Evolutionary conservation across 2,888 invertebrate genomes (phyloP).

Genomic region (Hyposoter dolosus): DNA sequence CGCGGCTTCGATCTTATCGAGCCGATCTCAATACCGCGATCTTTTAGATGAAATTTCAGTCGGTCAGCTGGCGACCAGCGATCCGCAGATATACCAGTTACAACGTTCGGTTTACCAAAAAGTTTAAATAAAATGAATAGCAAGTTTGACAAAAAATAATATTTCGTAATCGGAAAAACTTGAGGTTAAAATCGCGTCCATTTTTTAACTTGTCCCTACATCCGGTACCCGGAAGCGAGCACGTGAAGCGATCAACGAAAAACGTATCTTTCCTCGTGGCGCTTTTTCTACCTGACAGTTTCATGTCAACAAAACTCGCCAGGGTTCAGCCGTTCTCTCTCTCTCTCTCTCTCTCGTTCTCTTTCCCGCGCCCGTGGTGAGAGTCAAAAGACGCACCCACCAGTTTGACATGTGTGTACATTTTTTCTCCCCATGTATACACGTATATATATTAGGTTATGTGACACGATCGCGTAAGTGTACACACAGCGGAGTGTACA

Average conservation of each 20-base stretch:
- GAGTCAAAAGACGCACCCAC: slow-evolving; percentile 69
- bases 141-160: too few species aligned
- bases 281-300: slow-evolving; percentile 77
- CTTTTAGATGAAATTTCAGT: neutral
- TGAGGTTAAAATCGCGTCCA: neutral
- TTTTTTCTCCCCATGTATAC: neutral
- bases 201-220: neutral
- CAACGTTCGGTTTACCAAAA: too few species aligned
- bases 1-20: slow-evolving; percentile 1
- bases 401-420: slow-evolving; percentile 41
- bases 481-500: slow-evolving; percentile 5
- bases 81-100: too few species aligned
- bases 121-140: too few species aligned
- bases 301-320: slow-evolving; percentile 83
- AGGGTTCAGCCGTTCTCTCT: slow-evolving; percentile 13
- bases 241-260: neutral
- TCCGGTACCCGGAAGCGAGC: slow-evolving; percentile 17
- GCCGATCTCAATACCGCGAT: neutral
- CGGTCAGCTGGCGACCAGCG: neutral
- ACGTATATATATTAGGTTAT: slow-evolving; percentile 58
- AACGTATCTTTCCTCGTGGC: slow-evolving; percentile 23
- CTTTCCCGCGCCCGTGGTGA: slow-evolving; percentile 18
- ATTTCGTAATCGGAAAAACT: too few species aligned
- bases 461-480: slow-evolving; percentile 27
- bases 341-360: neutral